Evolutionary conservation across 2,113 vertebrate species (phyloP), one percentile per base, ranked within the genome.

Genomic region (Toxotes jaculatrix): DNA sequence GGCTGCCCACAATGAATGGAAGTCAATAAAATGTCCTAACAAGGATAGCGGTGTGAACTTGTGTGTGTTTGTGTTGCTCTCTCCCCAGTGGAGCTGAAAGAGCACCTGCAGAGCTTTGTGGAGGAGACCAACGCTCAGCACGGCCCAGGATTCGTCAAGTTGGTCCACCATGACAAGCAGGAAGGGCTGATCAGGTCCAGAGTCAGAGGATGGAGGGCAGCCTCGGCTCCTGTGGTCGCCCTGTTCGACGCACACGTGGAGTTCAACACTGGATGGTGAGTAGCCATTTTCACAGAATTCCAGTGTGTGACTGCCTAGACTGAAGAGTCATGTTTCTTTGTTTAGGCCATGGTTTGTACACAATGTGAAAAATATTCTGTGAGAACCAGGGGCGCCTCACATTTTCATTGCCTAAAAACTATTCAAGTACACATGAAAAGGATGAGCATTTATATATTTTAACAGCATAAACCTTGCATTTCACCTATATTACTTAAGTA

Each of bases 231-330:
- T 0, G 95, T 99, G 0, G 97, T 99, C 0, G 98, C 98, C 0
- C 96, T 99, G 61, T 99, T 99, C 1, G 98, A 99, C 47, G 97
- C 98, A 38, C 97, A 99, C 0, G 97, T 99, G 87, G 98, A 99
- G 86, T 99, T 99, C 94, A 99, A 95, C 45, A 95, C 94, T 34
- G 97, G 97, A 59, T 99, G 98, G 97, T 99, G 94, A 79, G 96
- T 92, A 40, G 38, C 38, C 27, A 16, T 4, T 5, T 76, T 72
- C 4, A 4, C 27, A 27, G 27, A 27, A 27, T 27, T 27, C 36
- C 36, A 36, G 2, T 5, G 36, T 36, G 36, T 36, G 36, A 36
- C 36, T 5, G 36, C 36, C 36, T 36, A 36, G 4, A 36, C 36
- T 36, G 36, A 4, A 3, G 1, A 36, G 36, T 36, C 36, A 36